Conservation (phyloP, 2,113 vertebrate genomes). For the Arenaria interpres region DNA sequence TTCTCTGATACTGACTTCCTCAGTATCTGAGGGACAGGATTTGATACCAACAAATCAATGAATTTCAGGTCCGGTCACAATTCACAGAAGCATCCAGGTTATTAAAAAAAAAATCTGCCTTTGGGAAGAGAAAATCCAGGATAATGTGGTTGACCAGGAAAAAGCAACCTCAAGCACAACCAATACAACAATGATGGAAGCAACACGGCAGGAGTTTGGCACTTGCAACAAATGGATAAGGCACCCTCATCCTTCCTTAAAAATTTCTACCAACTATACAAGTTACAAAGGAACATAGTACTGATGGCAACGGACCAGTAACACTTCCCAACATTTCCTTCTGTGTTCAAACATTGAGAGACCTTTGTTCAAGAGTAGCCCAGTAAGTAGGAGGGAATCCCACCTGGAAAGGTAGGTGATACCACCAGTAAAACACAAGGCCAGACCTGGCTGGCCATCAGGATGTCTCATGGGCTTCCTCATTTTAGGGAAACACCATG, state of each 20-base stretch:
- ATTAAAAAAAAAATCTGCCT: not conserved
- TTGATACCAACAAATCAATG: not conserved
- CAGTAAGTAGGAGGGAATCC: not conserved
- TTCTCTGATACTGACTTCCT: not conserved
- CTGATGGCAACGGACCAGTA: not conserved
- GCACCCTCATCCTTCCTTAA: not conserved
- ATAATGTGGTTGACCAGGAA: not conserved
- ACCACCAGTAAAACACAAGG: not conserved
- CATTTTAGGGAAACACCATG: not conserved
- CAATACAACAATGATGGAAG: not conserved
- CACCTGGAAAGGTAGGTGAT: not conserved
- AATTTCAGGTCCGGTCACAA: not conserved
- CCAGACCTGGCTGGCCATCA: not conserved
- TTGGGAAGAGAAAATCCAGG: not conserved
- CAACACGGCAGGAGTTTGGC: not conserved
- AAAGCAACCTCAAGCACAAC: fast-evolving
- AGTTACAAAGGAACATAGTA: not conserved
- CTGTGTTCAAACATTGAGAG: not conserved
- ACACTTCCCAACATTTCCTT: not conserved
- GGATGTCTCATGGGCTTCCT: not conserved
- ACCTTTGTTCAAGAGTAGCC: not conserved
- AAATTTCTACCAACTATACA: not conserved
- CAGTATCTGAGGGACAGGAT: not conserved
- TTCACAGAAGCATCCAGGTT: not conserved
- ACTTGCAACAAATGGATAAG: not conserved